phyloP scores from a whole-genome alignment of 2,113 vertebrate species.

The Corvus hawaiiensis region DNA sequence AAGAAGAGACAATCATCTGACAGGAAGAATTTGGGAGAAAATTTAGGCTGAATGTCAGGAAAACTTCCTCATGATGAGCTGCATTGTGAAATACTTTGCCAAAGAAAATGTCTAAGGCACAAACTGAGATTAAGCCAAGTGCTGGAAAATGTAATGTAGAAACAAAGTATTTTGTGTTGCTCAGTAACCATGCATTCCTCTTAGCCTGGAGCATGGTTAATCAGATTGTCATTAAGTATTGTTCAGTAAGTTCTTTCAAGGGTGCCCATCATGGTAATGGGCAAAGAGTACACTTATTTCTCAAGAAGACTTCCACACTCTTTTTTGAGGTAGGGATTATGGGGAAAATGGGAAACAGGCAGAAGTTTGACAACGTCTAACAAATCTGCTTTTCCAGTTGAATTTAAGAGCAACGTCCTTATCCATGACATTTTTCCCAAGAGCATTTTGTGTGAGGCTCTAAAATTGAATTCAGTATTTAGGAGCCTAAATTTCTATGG shows the following conservation, averaged over 20 bases:
- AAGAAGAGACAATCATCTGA: background rate
- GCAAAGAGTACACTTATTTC: background rate
- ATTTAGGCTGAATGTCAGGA: conserved; percentile 6
- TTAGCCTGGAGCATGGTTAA: background rate
- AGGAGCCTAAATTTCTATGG: background rate
- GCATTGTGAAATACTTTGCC: background rate
- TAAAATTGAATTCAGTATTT: background rate
- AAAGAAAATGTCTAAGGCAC: background rate
- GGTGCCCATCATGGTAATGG: accelerated
- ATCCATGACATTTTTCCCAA: background rate
- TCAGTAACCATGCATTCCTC: background rate
- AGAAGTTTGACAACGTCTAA: background rate
- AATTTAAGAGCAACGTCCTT: background rate
- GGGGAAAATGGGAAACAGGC: background rate
- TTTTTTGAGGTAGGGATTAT: background rate
- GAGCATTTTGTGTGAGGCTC: background rate
- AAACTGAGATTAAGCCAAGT: background rate
- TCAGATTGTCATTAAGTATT: background rate
- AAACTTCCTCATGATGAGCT: background rate
- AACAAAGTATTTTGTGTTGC: background rate
- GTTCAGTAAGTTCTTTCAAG: background rate
- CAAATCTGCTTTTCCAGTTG: background rate
- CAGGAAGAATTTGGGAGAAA: conserved; percentile 1
- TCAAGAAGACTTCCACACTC: background rate
- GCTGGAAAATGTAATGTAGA: background rate